phyloP scores from a whole-genome alignment of 2,113 vertebrate genomes.

The Solenodon paradoxus region DNA sequence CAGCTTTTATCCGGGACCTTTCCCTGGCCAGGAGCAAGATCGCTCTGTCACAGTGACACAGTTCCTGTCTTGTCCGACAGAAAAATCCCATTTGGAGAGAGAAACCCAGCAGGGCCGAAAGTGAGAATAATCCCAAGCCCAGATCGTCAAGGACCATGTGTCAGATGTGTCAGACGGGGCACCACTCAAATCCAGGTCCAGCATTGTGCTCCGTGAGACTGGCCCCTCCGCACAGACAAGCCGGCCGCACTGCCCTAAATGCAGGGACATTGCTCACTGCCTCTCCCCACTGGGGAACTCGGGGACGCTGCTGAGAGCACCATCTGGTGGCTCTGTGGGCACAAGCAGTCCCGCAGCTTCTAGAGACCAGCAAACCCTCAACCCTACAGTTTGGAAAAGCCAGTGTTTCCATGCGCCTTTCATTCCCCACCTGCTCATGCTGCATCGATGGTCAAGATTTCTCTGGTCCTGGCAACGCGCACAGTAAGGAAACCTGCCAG shows the following conservation, averaged over 20 bases:
- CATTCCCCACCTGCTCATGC: neutral
- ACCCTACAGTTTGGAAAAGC: neutral
- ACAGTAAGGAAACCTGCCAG: neutral
- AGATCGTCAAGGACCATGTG: slow-evolving; percentile 53
- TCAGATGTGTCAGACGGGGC: too few species aligned
- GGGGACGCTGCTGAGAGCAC: neutral
- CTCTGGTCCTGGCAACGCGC: neutral
- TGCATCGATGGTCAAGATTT: neutral
- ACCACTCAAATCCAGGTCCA: neutral
- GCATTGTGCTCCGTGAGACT: neutral
- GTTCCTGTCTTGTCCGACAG: slow-evolving; percentile 47
- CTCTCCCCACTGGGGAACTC: neutral
- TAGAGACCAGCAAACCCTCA: neutral
- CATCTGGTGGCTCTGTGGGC: neutral
- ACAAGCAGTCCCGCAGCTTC: neutral
- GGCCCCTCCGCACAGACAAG: too few species aligned
- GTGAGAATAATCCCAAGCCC: slow-evolving; percentile 60
- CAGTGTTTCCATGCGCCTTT: neutral
- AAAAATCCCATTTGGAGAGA: slow-evolving; percentile 47
- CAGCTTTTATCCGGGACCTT: neutral
- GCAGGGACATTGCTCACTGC: neutral
- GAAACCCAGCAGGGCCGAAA: slow-evolving; percentile 65
- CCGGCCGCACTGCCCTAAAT: too few species aligned
- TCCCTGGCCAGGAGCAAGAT: slow-evolving; percentile 8
- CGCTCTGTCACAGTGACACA: slow-evolving; percentile 20